A percentile compares a stretch with the other conserved stretches of the same genome.
These are phyloP conservation scores for Pagrus major DNA, from an alignment of 2,113 vertebrate species.

Conservation along the genomic window DNA sequence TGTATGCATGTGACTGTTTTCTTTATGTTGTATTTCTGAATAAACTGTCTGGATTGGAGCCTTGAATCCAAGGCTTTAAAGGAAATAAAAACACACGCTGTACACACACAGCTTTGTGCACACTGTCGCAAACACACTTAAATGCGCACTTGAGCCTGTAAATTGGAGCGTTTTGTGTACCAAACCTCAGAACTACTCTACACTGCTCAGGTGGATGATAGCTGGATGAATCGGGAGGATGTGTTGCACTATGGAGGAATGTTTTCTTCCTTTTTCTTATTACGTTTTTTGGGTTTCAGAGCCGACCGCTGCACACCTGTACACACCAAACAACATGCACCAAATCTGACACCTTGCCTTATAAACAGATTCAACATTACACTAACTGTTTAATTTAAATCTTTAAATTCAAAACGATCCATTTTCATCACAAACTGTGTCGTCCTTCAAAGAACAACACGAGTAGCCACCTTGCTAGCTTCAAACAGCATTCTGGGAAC, in stretches of 20 bases:
- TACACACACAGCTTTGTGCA: background rate
- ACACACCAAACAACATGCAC: background rate
- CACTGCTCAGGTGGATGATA: constrained; percentile 11
- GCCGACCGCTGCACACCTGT: background rate
- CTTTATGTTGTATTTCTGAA: constrained; percentile 44
- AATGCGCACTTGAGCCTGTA: constrained; percentile 14
- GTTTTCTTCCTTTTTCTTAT: background rate
- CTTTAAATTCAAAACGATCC: too few species aligned
- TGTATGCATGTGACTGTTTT: constrained; percentile 7
- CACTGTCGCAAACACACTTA: background rate
- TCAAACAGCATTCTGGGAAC: too few species aligned
- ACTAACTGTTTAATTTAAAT: background rate
- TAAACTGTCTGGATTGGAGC: constrained; percentile 27
- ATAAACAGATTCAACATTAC: background rate
- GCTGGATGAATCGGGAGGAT: background rate
- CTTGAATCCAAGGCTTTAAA: constrained; percentile 51
- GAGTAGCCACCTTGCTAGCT: too few species aligned
- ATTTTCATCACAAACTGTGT: too few species aligned
- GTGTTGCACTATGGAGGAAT: background rate
- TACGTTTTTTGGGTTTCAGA: background rate
- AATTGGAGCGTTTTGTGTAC: constrained; percentile 31
- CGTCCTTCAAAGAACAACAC: too few species aligned
- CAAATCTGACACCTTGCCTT: background rate
- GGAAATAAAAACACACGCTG: constrained; percentile 1
- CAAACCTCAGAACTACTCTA: constrained; percentile 1